Evolutionary conservation across 2,888 invertebrate genomes (phyloP), one percentile per base, ranked within the genome.

Genomic region (Athrips mouffetella): DNA sequence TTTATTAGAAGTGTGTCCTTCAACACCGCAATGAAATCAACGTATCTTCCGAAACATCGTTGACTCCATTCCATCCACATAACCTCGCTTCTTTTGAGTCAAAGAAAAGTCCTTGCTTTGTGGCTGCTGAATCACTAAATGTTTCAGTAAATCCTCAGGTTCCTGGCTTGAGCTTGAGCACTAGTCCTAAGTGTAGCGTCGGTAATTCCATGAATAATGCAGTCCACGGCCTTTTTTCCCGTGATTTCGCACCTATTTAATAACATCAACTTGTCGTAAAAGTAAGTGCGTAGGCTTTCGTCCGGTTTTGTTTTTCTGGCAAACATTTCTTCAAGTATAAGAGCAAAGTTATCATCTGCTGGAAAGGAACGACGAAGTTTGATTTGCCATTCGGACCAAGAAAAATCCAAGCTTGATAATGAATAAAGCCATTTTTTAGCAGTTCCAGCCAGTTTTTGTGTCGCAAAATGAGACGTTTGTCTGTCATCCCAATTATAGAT

Each of bases 371-470:
- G 47, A 3, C 45, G 20, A 2, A 63, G 31, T 50, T 62, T 59
- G 29, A 20, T 7, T 10, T 59, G 57, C 59, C 60, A 64, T 5
- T 59, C 53, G 5, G 29, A 20, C 59, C 64, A 64, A 10, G 52
- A 48, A 46, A 40, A 58, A n/a, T 53, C 18, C 1, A 59, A 47
- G 1, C 51, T 46, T 1, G 58, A 54, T 13, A 56, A 48, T 21
- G 51, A 45, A 30, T 61, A 54, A 11, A 49, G 59, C 61, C 61
- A 63, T 18, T 23, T 56, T 23, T 58, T 57, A 3, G 61, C 63
- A 10, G 54, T 27, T 2, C 58, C 60, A 10, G 11, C 21, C 8
- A 64, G 20, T 16, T 59, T 59, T 29, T 56, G 52, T 1, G 58
- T 21, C 20, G 62, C 48, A 42, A 52, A 62, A 45, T 60, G 57